These are phyloP conservation scores for Myrmophylax atrothorax DNA, from an alignment of 2,113 vertebrate genomes.

Conservation along the genomic window DNA sequence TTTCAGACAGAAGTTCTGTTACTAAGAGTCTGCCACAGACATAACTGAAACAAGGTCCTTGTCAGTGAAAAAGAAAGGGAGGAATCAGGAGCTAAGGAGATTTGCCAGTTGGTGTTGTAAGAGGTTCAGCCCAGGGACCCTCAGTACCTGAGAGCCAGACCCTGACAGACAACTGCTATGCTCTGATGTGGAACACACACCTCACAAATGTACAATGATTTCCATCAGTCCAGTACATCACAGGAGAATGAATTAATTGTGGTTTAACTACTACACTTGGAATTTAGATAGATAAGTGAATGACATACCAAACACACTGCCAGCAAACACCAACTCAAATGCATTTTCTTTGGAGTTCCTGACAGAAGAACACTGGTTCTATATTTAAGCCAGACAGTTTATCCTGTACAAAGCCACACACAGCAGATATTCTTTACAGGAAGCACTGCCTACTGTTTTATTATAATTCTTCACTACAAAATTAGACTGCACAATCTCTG, in stretches of 20 bases:
- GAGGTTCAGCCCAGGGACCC: background rate
- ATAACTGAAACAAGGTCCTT: background rate
- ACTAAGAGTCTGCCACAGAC: background rate
- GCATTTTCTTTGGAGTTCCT: background rate
- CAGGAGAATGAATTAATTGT: background rate
- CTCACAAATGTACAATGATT: background rate
- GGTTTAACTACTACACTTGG: background rate
- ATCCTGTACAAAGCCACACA: background rate
- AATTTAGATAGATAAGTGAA: constrained; percentile 18
- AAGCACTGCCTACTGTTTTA: constrained; percentile 24
- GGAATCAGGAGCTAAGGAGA: background rate
- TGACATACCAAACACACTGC: background rate
- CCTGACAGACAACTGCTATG: background rate
- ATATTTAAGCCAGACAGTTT: constrained; percentile 32
- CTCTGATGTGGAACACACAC: background rate
- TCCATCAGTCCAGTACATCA: background rate
- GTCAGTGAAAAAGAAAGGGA: constrained; percentile 2
- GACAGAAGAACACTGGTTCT: background rate
- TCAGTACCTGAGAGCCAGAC: background rate
- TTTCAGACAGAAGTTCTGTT: constrained; percentile 19
- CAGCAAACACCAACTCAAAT: constrained; percentile 12
- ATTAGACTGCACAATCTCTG: background rate
- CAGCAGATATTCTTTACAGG: constrained; percentile 7
- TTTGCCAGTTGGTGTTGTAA: background rate
- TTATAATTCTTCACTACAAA: constrained; percentile 34